Percentiles rank a stretch among this genome's conserved stretches.
Evolutionary conservation across 2,113 vertebrate genomes (phyloP).

Genomic region (Rhinoptilus africanus): DNA sequence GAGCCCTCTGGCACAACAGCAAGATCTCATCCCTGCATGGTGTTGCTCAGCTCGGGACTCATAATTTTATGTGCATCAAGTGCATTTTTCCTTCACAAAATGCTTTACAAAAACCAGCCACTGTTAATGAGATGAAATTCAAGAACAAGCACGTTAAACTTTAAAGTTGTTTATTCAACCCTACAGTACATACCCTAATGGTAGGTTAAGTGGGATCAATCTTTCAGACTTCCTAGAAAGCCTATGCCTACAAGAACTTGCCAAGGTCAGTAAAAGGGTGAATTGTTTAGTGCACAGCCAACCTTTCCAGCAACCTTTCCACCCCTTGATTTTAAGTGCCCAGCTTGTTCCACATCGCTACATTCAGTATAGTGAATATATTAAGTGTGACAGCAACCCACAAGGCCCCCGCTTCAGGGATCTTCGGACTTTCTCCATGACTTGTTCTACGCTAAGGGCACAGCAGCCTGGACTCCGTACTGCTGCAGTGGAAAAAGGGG

Average conservation of each 20-base stretch:
- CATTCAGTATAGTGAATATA: neutral
- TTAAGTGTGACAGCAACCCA: conserved; percentile 1
- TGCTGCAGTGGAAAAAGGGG: neutral
- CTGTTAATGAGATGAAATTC: neutral
- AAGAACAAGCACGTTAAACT: neutral
- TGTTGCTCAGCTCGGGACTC: neutral
- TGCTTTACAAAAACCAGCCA: neutral
- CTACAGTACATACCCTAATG: neutral
- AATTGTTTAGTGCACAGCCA: neutral
- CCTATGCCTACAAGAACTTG: neutral
- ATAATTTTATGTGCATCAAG: neutral
- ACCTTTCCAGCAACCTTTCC: neutral
- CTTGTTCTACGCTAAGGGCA: neutral
- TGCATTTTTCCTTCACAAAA: neutral
- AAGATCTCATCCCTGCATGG: neutral
- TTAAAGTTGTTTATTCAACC: neutral
- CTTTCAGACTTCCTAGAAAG: neutral
- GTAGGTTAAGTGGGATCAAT: neutral
- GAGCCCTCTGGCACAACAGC: neutral
- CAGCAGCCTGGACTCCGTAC: neutral
- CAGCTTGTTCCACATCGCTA: neutral
- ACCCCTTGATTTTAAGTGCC: neutral
- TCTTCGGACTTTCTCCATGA: neutral
- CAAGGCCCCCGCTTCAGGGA: neutral
- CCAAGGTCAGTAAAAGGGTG: neutral